phyloP scores from a whole-genome alignment of 2,797 vertebrate species.

The Scarus forsteni region DNA sequence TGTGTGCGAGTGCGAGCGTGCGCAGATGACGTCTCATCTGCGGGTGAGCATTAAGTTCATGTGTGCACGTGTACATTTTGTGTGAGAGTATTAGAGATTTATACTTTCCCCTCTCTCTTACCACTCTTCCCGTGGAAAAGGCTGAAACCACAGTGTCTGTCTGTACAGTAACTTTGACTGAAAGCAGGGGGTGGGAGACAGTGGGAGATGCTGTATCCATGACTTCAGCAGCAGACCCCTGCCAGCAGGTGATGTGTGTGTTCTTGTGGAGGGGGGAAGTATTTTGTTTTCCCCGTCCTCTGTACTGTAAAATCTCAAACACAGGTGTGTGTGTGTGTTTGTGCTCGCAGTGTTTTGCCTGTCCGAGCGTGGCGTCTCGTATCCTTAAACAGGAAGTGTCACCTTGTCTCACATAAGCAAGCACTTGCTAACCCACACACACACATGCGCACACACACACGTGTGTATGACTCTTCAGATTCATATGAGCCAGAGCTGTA shows the following conservation, averaged over 20 bases:
- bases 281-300: slow-evolving; percentile 77
- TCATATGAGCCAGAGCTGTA: slow-evolving; percentile 84
- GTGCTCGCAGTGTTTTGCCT: slow-evolving; percentile 49
- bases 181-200: slow-evolving; percentile 60
- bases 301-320: slow-evolving; percentile 82
- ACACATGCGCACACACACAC: slow-evolving; percentile 22
- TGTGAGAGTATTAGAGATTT: slow-evolving; percentile 79
- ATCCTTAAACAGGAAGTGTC: slow-evolving; percentile 38
- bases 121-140: slow-evolving; percentile 74
- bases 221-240: slow-evolving; percentile 59
- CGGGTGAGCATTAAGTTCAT: slow-evolving; percentile 77
- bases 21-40: slow-evolving; percentile 60
- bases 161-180: slow-evolving; percentile 76
- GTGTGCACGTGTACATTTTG: slow-evolving; percentile 77
- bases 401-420: slow-evolving; percentile 40
- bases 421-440: slow-evolving; percentile 26
- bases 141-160: slow-evolving; percentile 73
- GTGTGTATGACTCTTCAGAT: slow-evolving; percentile 73
- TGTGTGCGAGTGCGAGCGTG: slow-evolving; percentile 67
- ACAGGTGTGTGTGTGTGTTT: slow-evolving; percentile 43
- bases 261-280: slow-evolving; percentile 60
- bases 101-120: slow-evolving; percentile 72
- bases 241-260: slow-evolving; percentile 70
- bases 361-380: slow-evolving; percentile 33
- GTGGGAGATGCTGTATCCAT: slow-evolving; percentile 52